Base-by-base conservation (phyloP, 1,140 invertebrate genomes). In the Drosophila littoralis region DNA sequence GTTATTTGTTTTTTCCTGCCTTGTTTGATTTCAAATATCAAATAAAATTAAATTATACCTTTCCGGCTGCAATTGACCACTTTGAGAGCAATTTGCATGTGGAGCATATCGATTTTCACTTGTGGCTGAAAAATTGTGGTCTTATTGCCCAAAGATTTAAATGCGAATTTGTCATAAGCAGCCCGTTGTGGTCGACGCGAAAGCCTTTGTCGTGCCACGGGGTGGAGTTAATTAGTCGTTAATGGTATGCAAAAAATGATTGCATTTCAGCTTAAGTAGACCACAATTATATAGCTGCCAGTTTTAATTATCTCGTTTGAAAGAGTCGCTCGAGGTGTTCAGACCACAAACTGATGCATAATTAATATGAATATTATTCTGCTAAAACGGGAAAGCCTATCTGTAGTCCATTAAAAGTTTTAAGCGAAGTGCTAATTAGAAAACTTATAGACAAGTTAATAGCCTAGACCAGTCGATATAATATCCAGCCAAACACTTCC, bases 361-460 rank as follows among this genome's bases (percentile, higher is more conserved):
- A 84, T 84, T 84, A 80, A 83, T 82, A 82, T 59, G 72, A 51
- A 50, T 13, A 58, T 35, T 36, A 55, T 57, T 36, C 51, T 38
- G 52, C n/a, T 35, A 28, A 33, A 38, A 2, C 46, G 40, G 33
- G 58, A 42, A 17, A 7, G 12, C 42, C 38, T 10, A n/a, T 52
- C 10, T 7, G 10, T 22, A 15, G 45, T 65, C 40, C 22, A 67
- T 70, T 79, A 83, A 88, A 88, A 89, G 73, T 88, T 88, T 86
- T 80, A 83, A 88, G 45, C 66, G 69, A 63, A 61, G n/a, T 51
- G 84, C 80, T 83, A 88, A 89, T 88, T 88, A 75, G 61, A 84
- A 88, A 88, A 88, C 80, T 88, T 89, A 77, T 69, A 76, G 77
- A 50, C 72, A 79, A 70, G 63, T 64, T 73, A 82, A 67, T 76